These are phyloP conservation scores for Hemicrepidius hirtus DNA, from an alignment of 2,888 invertebrate genomes.

Conservation along the genomic window DNA sequence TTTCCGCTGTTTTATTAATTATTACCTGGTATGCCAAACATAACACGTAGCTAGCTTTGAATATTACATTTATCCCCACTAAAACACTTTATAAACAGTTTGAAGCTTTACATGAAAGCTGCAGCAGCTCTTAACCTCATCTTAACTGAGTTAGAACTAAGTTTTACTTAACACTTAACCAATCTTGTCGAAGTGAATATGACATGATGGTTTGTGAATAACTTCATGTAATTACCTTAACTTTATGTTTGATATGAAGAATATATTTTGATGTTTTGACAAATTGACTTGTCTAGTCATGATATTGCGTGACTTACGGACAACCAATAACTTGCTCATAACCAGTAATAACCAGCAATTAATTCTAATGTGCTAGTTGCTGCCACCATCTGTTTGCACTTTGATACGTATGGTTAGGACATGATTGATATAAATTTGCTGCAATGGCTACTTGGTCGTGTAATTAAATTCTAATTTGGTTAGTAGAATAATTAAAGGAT, in stretches of 20 bases:
- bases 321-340: conserved; percentile 1
- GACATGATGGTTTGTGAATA: conserved; percentile 7
- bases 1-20: neutral
- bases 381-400: conserved; percentile 10
- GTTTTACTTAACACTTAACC: conserved; percentile 11
- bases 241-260: neutral
- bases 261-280: neutral
- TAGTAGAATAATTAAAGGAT: neutral
- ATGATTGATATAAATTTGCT: conserved; percentile 26
- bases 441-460: neutral
- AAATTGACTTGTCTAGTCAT: neutral
- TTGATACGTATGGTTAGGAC: conserved; percentile 9
- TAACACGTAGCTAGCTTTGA: neutral
- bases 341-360: conserved; percentile 8
- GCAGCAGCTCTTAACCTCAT: conserved; percentile 3
- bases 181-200: conserved; percentile 2
- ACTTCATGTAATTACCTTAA: neutral
- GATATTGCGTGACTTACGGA: neutral
- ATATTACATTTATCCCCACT: conserved; percentile 5
- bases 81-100: conserved; percentile 12
- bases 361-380: conserved; percentile 24
- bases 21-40: neutral
- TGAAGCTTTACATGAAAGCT: conserved; percentile 15
- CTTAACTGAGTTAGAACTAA: conserved; percentile 22
- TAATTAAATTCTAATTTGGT: conserved; percentile 11